Evolutionary conservation across 2,888 invertebrate species (phyloP).

Genomic region (Himalopsyche anomala): DNA sequence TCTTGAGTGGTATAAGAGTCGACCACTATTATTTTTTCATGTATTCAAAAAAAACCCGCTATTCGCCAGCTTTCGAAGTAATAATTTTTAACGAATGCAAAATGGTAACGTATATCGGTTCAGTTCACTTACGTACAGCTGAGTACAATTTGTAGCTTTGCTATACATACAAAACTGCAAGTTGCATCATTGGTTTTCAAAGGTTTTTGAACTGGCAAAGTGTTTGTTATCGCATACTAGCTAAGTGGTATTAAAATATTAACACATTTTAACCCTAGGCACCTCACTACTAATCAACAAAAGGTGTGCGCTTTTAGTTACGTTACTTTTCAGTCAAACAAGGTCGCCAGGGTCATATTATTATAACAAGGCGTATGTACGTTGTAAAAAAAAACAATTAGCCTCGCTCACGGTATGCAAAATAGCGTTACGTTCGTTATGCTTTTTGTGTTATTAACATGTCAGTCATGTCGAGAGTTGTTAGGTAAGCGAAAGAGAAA

Average conservation of each 20-base stretch:
- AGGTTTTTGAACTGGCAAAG: neutral
- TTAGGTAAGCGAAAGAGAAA: neutral
- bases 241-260: neutral
- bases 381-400: neutral
- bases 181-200: neutral
- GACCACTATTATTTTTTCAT: no score
- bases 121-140: no score
- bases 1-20: no score
- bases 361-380: neutral
- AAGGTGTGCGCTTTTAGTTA: neutral
- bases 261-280: neutral
- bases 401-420: neutral
- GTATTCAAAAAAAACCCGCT: no score
- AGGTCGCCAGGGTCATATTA: constrained; percentile 1
- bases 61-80: no score
- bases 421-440: constrained; percentile 34
- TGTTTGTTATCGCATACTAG: neutral
- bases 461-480: neutral
- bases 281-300: neutral
- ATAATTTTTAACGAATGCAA: no score
- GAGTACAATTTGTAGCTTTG: no score
- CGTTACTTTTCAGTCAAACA: neutral
- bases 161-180: neutral
- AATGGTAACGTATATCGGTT: no score
- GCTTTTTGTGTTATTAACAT: constrained; percentile 11